These are phyloP conservation scores for Heliconius hewitsoni DNA, from an alignment of 1,140 invertebrate genomes.

Conservation along the genomic window DNA sequence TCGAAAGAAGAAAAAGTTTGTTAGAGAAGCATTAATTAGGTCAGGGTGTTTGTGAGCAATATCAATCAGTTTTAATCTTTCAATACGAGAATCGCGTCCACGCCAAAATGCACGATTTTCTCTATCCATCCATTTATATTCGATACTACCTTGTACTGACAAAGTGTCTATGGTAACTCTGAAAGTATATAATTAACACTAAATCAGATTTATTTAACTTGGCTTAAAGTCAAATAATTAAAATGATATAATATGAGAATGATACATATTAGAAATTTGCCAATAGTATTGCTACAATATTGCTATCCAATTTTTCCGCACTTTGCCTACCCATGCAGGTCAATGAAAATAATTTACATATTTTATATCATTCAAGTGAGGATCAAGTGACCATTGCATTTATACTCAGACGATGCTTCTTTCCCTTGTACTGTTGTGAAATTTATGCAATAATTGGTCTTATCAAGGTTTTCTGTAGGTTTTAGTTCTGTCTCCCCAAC, in stretches of 20 bases:
- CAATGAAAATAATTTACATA: no score
- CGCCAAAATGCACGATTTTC: conserved; percentile 93
- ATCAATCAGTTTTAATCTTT: conserved; percentile 91
- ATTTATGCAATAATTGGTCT: no score
- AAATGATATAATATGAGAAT: no score
- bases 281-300: no score
- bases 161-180: conserved; percentile 94
- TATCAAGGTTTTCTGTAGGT: no score
- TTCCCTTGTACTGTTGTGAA: neutral
- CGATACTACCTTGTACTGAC: conserved; percentile 91
- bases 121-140: conserved; percentile 88
- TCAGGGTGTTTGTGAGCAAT: conserved; percentile 89
- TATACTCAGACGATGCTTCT: no score
- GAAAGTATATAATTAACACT: conserved; percentile 49
- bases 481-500: no score
- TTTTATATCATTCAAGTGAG: no score
- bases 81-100: conserved; percentile 93
- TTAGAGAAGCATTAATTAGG: conserved; percentile 94
- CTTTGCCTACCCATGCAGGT: no score
- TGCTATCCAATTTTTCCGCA: no score
- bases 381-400: no score
- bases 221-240: neutral
- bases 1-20: conserved; percentile 98
- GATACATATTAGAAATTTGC: no score
- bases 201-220: neutral